Percentiles rank a stretch among this genome's conserved stretches.
Evolutionary conservation across 2,797 vertebrate genomes (phyloP).

Genomic region (Sus cebifrons): DNA sequence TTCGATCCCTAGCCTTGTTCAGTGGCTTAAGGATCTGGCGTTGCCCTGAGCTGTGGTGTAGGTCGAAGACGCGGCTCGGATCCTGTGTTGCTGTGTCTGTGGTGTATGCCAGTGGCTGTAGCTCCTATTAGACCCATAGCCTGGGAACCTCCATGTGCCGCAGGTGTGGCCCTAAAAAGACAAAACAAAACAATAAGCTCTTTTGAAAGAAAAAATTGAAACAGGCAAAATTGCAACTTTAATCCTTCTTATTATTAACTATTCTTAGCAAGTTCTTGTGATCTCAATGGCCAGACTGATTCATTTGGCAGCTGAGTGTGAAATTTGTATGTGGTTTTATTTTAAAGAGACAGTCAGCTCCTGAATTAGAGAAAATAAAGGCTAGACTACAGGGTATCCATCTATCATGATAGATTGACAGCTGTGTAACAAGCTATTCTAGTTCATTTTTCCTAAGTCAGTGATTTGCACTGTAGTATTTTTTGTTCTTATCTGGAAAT

Average conservation of each 20-base stretch:
- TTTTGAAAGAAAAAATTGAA: neutral
- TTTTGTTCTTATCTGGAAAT: conserved; percentile 57
- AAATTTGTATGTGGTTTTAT: neutral
- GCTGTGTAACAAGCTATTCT: neutral
- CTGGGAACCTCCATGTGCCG: too few species aligned
- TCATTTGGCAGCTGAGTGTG: neutral
- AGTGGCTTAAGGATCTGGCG: too few species aligned
- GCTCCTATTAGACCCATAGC: too few species aligned
- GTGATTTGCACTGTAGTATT: neutral
- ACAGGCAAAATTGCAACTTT: neutral
- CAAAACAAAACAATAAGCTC: neutral
- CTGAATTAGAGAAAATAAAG: conserved; percentile 43
- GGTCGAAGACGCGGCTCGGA: too few species aligned
- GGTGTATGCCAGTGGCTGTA: too few species aligned
- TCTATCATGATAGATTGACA: neutral
- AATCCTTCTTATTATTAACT: conserved; percentile 6
- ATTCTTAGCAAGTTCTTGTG: neutral
- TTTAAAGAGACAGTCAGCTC: neutral
- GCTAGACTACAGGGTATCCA: neutral
- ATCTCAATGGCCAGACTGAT: neutral
- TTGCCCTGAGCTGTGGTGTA: too few species aligned
- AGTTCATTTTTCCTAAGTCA: neutral
- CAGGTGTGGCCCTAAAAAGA: too few species aligned
- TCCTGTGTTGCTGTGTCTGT: too few species aligned
- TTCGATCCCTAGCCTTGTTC: too few species aligned